Percentiles rank a stretch among this genome's conserved stretches.
phyloP scores from a whole-genome alignment of 2,888 invertebrate species.

The Chrysopilus asiliformis region DNA sequence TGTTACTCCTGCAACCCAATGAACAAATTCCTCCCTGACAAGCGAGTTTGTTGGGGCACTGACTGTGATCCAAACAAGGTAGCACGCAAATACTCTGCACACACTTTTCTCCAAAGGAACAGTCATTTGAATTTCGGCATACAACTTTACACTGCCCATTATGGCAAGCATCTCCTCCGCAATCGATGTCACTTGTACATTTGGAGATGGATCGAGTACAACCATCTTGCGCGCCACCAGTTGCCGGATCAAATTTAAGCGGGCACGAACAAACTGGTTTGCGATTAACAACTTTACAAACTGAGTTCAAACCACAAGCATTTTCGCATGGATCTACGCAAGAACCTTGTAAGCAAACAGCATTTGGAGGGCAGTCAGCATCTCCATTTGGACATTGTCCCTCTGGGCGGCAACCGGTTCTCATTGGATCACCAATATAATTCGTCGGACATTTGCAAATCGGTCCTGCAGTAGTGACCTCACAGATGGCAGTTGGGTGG shows the following conservation, averaged over 20 bases:
- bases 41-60: constrained; percentile 66
- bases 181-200: constrained; percentile 60
- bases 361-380: constrained; percentile 60
- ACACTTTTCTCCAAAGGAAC: constrained; percentile 67
- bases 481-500: constrained; percentile 66
- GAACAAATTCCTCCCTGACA: constrained; percentile 68
- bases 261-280: constrained; percentile 69
- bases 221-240: constrained; percentile 46
- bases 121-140: constrained; percentile 63
- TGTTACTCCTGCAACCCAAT: constrained; percentile 72
- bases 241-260: constrained; percentile 57
- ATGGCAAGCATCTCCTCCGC: constrained; percentile 63
- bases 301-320: constrained; percentile 67
- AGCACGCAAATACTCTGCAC: constrained; percentile 61
- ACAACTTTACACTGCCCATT: constrained; percentile 74
- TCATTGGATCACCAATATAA: constrained; percentile 62
- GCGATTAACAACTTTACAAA: constrained; percentile 64
- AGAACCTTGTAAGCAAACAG: constrained; percentile 53
- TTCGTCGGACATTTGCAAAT: constrained; percentile 68
- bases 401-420: constrained; percentile 62
- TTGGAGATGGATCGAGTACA: constrained; percentile 56
- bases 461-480: constrained; percentile 51
- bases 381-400: constrained; percentile 61
- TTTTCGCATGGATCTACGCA: constrained; percentile 73
- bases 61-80: constrained; percentile 68